Evolutionary conservation across 92 coral and sea anemone species (phyloP), one percentile per base, ranked within the genome.

Genomic region (Ricordea florida): DNA sequence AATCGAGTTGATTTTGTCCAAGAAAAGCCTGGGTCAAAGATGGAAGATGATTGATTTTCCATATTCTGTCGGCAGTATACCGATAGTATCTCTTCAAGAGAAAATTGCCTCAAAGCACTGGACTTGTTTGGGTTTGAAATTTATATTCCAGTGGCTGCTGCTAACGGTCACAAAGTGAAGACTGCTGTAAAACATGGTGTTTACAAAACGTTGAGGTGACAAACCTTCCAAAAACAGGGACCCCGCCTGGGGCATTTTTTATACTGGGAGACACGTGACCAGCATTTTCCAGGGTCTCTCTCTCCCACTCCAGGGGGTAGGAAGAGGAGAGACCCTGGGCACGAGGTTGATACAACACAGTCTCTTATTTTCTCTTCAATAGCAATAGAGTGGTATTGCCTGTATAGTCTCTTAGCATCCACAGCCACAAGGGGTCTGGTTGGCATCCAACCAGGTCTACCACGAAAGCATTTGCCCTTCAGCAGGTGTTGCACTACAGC

Each of bases 391-490:
- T 78, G 69, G 48, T 66, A 64, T 31, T 42, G 13, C 20, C 74
- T 69, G 66, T 53, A 41, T 35, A 78, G 44, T 25, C 74, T 52
- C 67, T 22, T 62, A 26, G 82, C 52, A 62, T 76, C 82, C 38
- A 62, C 62, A 48, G 45, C 74, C 47, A 64, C 62, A 46, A 13
- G 73, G 62, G 83, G 55, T 37, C 34, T 49, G 43, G 64, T 63
- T 13, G 83, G 83, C 50, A 55, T 63, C 64, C 74, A 72, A 23
- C 83, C 83, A 63, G 66, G 56, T 43, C 38, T 63, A 36, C 74
- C 28, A n/a, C 74, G 42, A 42, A 45, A 60, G 35, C 57, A 50
- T n/a, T 48, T 46, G 16, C 76, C 76, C 29, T 38, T 62, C 36
- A 56, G 49, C 18, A 69, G 48, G 57, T 69, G 63, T 51, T 62